Conservation (phyloP, 2,888 invertebrate species). For the Idaea dimidiata region DNA sequence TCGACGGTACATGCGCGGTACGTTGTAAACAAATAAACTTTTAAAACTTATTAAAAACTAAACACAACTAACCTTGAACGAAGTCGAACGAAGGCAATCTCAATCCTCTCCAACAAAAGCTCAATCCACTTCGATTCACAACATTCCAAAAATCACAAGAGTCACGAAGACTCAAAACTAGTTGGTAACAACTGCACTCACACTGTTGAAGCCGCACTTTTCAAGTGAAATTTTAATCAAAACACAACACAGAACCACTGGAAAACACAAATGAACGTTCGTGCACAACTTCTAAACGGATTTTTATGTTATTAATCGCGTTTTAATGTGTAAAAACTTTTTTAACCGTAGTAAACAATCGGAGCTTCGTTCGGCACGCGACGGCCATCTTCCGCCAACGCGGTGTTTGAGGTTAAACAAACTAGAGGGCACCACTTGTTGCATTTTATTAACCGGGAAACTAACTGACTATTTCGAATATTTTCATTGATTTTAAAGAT, state of each 20-base stretch:
- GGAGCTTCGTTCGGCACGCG: slow-evolving; percentile 73
- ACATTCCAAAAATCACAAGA: slow-evolving; percentile 62
- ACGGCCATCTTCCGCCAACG: slow-evolving; percentile 78
- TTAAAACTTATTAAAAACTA: slow-evolving; percentile 51
- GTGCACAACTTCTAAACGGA: slow-evolving; percentile 44
- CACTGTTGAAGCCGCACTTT: slow-evolving; percentile 67
- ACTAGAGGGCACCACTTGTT: slow-evolving; percentile 55
- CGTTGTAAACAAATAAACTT: slow-evolving; percentile 72
- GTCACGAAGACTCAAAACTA: slow-evolving; percentile 12
- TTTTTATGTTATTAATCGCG: slow-evolving; percentile 44
- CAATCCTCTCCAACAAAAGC: slow-evolving; percentile 53
- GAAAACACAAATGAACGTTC: slow-evolving; percentile 36
- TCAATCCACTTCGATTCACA: slow-evolving; percentile 74
- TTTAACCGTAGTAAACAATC: slow-evolving; percentile 69
- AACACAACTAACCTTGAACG: slow-evolving; percentile 54
- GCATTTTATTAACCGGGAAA: not conserved
- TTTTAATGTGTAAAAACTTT: slow-evolving; percentile 62
- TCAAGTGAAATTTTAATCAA: slow-evolving; percentile 56
- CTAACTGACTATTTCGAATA: slow-evolving; percentile 1
- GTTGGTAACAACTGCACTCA: slow-evolving; percentile 32
- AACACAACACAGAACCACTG: slow-evolving; percentile 46
- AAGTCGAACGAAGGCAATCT: slow-evolving; percentile 15
- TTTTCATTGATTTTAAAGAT: not conserved
- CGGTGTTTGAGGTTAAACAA: slow-evolving; percentile 58
- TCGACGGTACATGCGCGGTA: slow-evolving; percentile 65